phyloP scores from a whole-genome alignment of 2,113 vertebrate genomes.

The Sitta europaea region DNA sequence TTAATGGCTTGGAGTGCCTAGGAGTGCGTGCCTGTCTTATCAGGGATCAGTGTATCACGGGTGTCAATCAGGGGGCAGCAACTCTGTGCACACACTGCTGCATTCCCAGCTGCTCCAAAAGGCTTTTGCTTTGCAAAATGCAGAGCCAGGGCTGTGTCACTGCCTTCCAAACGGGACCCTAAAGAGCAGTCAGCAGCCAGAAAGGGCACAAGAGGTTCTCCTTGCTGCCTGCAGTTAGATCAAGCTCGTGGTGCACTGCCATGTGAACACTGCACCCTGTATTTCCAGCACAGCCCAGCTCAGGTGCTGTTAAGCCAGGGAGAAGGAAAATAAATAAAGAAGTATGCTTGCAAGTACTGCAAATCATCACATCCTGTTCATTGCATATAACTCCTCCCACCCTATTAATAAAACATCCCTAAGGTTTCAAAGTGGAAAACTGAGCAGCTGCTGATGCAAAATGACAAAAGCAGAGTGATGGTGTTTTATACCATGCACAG shows the following conservation, averaged over 20 bases:
- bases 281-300: neutral
- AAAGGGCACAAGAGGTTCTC: neutral
- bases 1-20: neutral
- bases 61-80: neutral
- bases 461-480: neutral
- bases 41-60: accelerated
- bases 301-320: neutral
- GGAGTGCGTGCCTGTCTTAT: neutral
- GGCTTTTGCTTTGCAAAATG: neutral
- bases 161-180: neutral
- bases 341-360: neutral
- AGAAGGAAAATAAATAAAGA: neutral
- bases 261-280: neutral
- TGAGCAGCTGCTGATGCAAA: neutral
- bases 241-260: neutral
- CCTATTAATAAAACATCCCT: neutral
- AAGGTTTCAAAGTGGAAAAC: neutral
- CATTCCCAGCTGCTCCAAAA: neutral
- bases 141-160: neutral
- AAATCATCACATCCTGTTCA: neutral
- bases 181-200: neutral
- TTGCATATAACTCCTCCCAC: neutral
- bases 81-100: neutral
- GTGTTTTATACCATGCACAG: neutral
- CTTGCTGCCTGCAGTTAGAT: neutral